These are phyloP conservation scores for Macrosiphum euphorbiae DNA, from an alignment of 2,888 invertebrate species.

Conservation along the genomic window DNA sequence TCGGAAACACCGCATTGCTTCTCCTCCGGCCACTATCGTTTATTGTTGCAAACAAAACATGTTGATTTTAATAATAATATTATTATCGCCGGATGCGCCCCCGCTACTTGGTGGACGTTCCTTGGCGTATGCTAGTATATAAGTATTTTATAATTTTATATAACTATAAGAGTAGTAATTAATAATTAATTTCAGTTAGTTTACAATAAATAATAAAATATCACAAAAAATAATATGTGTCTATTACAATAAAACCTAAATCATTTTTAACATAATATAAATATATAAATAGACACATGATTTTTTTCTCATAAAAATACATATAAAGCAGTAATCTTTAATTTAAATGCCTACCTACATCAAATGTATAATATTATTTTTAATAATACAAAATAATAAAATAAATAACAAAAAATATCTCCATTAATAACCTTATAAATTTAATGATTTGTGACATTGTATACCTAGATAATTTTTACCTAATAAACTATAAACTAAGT, in stretches of 20 bases:
- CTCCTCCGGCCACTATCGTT: no score
- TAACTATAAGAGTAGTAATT: background rate
- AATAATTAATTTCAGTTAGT: background rate
- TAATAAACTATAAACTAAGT: no score
- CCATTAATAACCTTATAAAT: background rate
- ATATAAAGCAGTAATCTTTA: background rate
- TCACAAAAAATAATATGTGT: no score
- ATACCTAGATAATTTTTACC: no score
- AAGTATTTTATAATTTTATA: background rate
- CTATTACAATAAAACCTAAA: background rate
- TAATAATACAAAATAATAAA: background rate
- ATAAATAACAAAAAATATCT: background rate
- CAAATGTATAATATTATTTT: background rate
- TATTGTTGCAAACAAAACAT: no score
- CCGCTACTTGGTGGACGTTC: no score
- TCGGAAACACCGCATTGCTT: no score
- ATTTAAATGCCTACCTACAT: background rate
- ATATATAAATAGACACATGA: background rate
- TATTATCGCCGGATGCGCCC: no score
- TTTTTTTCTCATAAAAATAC: background rate
- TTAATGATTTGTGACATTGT: no score
- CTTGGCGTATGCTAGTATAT: no score
- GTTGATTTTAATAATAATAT: no score
- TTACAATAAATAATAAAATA: background rate
- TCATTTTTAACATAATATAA: background rate